Evolutionary conservation across 1,140 invertebrate genomes (phyloP).

Genomic region (Cylas formicarius): DNA sequence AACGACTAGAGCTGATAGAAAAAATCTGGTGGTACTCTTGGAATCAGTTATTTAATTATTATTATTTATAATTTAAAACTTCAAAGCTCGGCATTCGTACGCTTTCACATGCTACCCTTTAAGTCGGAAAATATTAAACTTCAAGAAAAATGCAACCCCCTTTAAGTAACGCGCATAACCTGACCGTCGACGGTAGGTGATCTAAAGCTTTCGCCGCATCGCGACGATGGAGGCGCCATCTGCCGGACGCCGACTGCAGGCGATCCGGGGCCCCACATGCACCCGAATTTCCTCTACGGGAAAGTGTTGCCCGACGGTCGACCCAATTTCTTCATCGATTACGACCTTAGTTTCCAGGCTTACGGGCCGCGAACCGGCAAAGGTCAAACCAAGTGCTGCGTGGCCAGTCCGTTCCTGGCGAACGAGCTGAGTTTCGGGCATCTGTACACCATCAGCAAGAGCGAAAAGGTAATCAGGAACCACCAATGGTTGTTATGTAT

Average conservation of each 20-base stretch:
- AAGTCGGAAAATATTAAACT: too few species aligned
- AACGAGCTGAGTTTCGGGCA: conserved; percentile 35
- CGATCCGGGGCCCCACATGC: conserved; percentile 29
- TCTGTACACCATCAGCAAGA: conserved; percentile 39
- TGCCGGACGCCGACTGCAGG: conserved; percentile 3
- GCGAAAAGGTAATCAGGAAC: conserved; percentile 15
- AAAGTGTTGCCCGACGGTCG: conserved; percentile 32
- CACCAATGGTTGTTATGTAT: background rate
- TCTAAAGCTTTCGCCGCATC: conserved; percentile 9
- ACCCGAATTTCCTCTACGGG: conserved; percentile 34
- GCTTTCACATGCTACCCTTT: too few species aligned
- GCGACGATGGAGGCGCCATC: conserved; percentile 8
- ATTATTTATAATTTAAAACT: too few species aligned
- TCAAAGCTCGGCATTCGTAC: too few species aligned
- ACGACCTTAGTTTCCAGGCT: conserved; percentile 34
- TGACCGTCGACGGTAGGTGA: too few species aligned
- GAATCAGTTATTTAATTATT: too few species aligned
- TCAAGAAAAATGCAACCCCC: too few species aligned
- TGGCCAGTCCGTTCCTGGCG: conserved; percentile 30
- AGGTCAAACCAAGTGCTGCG: conserved; percentile 35
- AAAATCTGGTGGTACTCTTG: too few species aligned
- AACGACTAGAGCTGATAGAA: too few species aligned
- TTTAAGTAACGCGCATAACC: too few species aligned
- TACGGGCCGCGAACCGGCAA: conserved; percentile 28
- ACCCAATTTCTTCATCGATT: conserved; percentile 35